Conservation (phyloP, 2,888 invertebrate species). For the Hypsopygia costalis region DNA sequence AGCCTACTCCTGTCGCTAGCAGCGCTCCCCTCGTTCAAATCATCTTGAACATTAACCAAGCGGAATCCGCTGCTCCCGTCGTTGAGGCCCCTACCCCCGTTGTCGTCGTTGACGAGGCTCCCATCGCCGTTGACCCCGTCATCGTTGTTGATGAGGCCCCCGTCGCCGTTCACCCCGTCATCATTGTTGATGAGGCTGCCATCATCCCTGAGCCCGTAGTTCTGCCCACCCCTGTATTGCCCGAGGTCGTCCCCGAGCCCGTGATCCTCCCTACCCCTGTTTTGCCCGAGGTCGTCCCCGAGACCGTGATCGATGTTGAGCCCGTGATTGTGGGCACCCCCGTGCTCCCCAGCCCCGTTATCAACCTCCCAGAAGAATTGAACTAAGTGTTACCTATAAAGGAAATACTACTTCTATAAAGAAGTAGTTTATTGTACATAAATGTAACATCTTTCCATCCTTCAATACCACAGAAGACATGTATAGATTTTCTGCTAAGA, state of each 20-base stretch:
- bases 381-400: slow-evolving; percentile 4
- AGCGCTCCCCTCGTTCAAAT: slow-evolving; percentile 35
- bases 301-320: slow-evolving; percentile 12
- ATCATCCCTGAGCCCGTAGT: slow-evolving; percentile 12
- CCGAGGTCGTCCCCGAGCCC: slow-evolving; percentile 6
- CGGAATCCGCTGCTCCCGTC: slow-evolving; percentile 15
- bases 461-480: no score
- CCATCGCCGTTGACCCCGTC: slow-evolving; percentile 10
- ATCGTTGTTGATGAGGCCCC: slow-evolving; percentile 9
- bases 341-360: slow-evolving; percentile 38
- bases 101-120: slow-evolving; percentile 8
- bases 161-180: slow-evolving; percentile 10
- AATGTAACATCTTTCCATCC: no score
- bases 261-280: not conserved
- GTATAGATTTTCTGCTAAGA: no score
- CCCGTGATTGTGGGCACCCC: slow-evolving; percentile 9
- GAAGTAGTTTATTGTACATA: no score
- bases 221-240: slow-evolving; percentile 1
- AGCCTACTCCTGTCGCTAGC: slow-evolving; percentile 3
- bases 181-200: slow-evolving; percentile 8
- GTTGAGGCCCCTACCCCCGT: slow-evolving; percentile 11
- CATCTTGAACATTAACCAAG: slow-evolving; percentile 35
- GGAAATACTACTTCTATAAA: no score
- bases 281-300: slow-evolving; percentile 10
- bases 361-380: slow-evolving; percentile 7